A percentile compares a stretch with the other conserved stretches of the same genome.
phyloP scores from a whole-genome alignment of 2,113 vertebrate species.

The Hucho hucho region DNA sequence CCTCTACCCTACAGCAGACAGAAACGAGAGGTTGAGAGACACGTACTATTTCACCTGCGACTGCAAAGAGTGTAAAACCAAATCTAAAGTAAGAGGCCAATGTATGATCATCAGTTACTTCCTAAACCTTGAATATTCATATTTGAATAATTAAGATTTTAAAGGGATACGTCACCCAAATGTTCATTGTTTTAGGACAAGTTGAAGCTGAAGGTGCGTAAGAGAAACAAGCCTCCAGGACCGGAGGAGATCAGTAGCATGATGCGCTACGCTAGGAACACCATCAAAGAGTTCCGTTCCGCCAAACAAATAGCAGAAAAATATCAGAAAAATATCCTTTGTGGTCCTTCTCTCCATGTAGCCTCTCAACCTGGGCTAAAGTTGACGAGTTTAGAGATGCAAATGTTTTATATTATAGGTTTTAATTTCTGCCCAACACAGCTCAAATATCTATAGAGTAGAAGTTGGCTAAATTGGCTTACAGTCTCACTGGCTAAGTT shows the following conservation, averaged over 20 bases:
- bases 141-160: neutral
- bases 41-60: constrained; percentile 91
- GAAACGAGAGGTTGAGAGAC: constrained; percentile 85
- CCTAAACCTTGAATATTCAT: neutral
- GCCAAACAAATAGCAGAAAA: constrained; percentile 67
- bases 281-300: constrained; percentile 87
- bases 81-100: constrained; percentile 82
- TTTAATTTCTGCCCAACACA: neutral
- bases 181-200: constrained; percentile 78
- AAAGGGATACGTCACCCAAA: neutral
- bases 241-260: constrained; percentile 79
- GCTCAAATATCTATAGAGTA: neutral
- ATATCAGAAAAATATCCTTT: constrained; percentile 91
- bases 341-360: too few species aligned
- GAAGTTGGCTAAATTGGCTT: too few species aligned
- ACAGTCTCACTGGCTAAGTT: neutral
- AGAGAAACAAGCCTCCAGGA: constrained; percentile 73
- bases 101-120: constrained; percentile 66
- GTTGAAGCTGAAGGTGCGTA: constrained; percentile 84
- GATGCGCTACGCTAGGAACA: constrained; percentile 84
- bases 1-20: constrained; percentile 91
- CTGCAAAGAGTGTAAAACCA: constrained; percentile 85
- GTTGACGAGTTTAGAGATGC: too few species aligned
- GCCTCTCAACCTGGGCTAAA: too few species aligned
- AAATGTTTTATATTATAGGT: neutral